Evolutionary conservation across 2,797 vertebrate species (phyloP), one percentile per base, ranked within the genome.

Genomic region (Characodon lateralis): DNA sequence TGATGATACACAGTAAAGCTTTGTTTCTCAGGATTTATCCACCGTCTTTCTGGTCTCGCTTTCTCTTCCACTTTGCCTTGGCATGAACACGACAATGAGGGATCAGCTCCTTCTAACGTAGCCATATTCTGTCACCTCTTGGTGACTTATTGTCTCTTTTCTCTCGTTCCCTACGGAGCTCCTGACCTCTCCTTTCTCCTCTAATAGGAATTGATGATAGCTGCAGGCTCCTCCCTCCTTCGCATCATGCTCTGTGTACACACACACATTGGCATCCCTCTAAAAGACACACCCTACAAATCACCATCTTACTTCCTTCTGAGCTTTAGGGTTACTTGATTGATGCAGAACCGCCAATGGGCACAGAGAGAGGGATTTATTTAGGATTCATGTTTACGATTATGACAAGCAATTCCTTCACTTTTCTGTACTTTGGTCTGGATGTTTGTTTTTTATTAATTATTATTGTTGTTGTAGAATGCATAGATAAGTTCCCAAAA

Each of bases 191-290:
- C 69, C 28, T 43, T 74, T 75, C 74, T 81, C 76, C 71, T 77
- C 83, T 88, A 89, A 91, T 85, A 80, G 71, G 79, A 89, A 92
- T 77, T 18, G 84, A 88, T 91, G 88, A 88, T 78, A 83, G 83
- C 82, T 78, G 76, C 74, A 83, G 85, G 89, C 88, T 80, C 43
- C 76, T 48, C 73, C 72, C 83, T 85, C 59, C 76, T 79, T 68
- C 71, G 58, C 85, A 78, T 76, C 66, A 12, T 83, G 83, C 66
- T 61, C 70, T 46, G 80, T 7, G 13, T 76, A 63, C 50, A 63
- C 76, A 20, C 72, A 81, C 72, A 82, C 51, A 18, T 20, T 6
- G 3, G 14, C 31, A 66, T 20, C 63, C 35, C 63, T 24, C 20
- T 9, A 10, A 59, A 16, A 73, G 55, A 59, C 55, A 71, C 59